Base-by-base conservation (phyloP, 2,888 invertebrate species). In the Magallana nippona region DNA sequence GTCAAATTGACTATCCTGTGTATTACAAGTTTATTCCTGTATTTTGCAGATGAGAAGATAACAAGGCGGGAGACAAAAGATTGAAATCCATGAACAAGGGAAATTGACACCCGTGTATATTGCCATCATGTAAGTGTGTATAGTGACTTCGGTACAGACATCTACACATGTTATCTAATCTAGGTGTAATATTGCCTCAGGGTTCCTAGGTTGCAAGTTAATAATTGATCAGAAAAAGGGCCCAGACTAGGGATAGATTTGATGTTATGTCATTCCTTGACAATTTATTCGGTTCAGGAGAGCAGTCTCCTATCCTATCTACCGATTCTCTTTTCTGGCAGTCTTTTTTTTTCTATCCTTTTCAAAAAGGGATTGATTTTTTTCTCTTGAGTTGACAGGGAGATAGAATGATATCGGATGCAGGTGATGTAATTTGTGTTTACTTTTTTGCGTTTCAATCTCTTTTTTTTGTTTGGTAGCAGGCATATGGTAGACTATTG, bases 81-180 rank as follows among this genome's bases (percentile, higher is more conserved):
- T 27, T 71, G 71, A 71, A 71, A 71, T 71, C 27, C 32, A 71
- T 1, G 15, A 71, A 32, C 44, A 44, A 22, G 32, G 32, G 71
- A 27, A 71, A 71, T 71, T 27, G 60, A 17, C 60, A 60, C 71
- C 71, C 71, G 22, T 71, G 71, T 27, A 71, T 27, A 71, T 32
- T 27, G 27, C 27, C 27, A 22, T 11, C 71, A 71, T 71, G 71
- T 71, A 71, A 13, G 71, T 10, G 32, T 22, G 22, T 22, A 71
- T 32, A 27, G 15, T 71, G 71, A 27, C 27, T 15, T 71, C 15
- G 32, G 27, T 11, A 71, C 27, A 13, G 2, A 71, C 71, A 71
- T 71, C 15, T 71, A 71, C 22, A 27, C 71, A 27, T 71, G 71
- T 71, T 71, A 71, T 71, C 71, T 71, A 71, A 71, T 71, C 71